Conservation (phyloP, 1,140 invertebrate species). For the Ladona fulva region DNA sequence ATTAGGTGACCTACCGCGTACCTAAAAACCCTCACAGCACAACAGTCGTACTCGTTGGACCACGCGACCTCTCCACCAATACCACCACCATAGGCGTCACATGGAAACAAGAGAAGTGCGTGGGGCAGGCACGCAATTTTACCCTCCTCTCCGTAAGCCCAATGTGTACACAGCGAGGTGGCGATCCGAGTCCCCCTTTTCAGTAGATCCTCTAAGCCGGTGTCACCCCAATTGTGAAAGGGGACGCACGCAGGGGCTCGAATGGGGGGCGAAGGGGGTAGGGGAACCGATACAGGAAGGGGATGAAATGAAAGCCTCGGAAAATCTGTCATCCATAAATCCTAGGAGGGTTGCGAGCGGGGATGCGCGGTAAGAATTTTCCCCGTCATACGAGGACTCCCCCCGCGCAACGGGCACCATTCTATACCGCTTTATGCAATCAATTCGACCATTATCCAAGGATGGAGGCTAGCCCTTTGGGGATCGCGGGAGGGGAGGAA, state of each 20-base stretch:
- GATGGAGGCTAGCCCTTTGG: background rate
- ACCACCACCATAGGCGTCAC: background rate
- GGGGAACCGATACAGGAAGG: background rate
- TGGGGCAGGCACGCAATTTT: background rate
- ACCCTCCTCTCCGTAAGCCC: background rate
- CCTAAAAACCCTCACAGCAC: no score
- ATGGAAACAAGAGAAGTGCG: background rate
- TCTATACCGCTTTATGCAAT: conserved; percentile 9
- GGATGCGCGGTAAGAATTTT: background rate
- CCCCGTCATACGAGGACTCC: background rate
- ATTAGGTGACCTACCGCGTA: no score
- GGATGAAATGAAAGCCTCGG: background rate
- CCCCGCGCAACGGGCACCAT: background rate
- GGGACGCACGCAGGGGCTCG: background rate
- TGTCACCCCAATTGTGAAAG: conserved; percentile 1
- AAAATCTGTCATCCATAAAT: conserved; percentile 10
- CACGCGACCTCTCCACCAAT: background rate
- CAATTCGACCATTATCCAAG: background rate
- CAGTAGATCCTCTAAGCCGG: background rate
- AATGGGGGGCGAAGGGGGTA: background rate
- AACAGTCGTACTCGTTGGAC: background rate
- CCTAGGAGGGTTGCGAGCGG: background rate
- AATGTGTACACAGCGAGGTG: conserved; percentile 7
- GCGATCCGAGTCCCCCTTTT: background rate
- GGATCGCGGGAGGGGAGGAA: background rate